These are phyloP conservation scores for Knipowitschia caucasica DNA, from an alignment of 2,797 vertebrate genomes.

Conservation along the genomic window DNA sequence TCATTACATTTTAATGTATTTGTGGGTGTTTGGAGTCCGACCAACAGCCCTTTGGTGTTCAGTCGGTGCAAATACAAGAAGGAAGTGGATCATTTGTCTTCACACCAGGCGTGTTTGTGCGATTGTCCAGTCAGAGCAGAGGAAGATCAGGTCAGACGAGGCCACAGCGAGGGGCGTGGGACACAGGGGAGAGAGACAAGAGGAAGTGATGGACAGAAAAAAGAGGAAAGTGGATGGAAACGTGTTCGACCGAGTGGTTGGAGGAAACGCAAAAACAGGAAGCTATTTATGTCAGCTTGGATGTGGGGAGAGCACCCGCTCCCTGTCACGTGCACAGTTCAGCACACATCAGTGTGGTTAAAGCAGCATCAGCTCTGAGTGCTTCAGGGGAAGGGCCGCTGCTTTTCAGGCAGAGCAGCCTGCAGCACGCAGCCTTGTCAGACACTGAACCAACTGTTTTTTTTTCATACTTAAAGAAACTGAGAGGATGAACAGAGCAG, in stretches of 20 bases:
- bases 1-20: constrained; percentile 19
- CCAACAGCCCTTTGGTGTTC: constrained; percentile 25
- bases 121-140: constrained; percentile 25
- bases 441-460: too few relatives aligned
- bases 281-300: constrained; percentile 40
- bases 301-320: constrained; percentile 28
- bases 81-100: constrained; percentile 33
- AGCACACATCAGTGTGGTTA: constrained; percentile 16
- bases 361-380: constrained; percentile 11
- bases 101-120: constrained; percentile 22
- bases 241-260: constrained; percentile 13
- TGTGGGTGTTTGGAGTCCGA: constrained; percentile 21
- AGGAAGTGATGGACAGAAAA: constrained; percentile 39
- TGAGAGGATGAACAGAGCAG: constrained; percentile 15
- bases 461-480: too few relatives aligned
- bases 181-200: constrained; percentile 45
- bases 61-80: constrained; percentile 28
- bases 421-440: constrained; percentile 8
- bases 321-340: constrained; percentile 37
- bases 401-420: too few relatives aligned
- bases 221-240: constrained; percentile 48
- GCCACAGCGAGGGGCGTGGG: constrained; percentile 46
- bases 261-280: constrained; percentile 48
- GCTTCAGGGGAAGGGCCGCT: not conserved
- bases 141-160: constrained; percentile 57